Evolutionary conservation across 2,113 vertebrate species (phyloP), one percentile per base, ranked within the genome.

Genomic region (Clarias magur): DNA sequence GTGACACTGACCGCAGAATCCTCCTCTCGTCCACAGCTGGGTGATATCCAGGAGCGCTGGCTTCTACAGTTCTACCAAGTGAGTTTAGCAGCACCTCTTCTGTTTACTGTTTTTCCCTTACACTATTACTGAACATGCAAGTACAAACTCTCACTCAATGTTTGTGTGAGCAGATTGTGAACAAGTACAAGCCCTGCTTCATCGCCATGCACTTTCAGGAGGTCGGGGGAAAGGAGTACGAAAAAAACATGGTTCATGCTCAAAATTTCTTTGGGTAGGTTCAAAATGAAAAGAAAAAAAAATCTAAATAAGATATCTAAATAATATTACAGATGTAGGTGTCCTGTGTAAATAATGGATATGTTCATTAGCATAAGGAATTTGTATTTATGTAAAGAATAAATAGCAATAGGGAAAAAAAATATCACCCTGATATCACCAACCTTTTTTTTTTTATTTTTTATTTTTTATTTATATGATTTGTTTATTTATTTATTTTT

Each of bases 131-230:
- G 19, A 76, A n/a, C 30, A 38, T n/a, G 17, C 27, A 23, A 2
- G 48, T 10, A 75, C 42, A 25, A 54, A 68, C 48, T 48, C 7
- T 7, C 7, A 8, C 67, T 34, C 30, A 48, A 25, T 67, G 84
- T 53, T 87, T 30, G 53, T 90, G 57, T 85, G 21, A 62, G 65
- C 90, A 96, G 96, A 94, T 93, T 0, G 92, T 96, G 80, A 89
- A 91, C 73, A 91, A 53, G 10, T 86, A 93, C 91, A 93, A 93
- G 89, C 94, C 96, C 0, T 90, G 92, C 60, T 96, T 96, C 82
- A 87, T 96, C 3, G 95, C 95, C 60, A 91, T 96, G 88, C 96
- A 96, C 88, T 95, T 95, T 73, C 96, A 96, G 92, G 96, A 96
- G 91, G 95, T 96, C 2, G 96, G 96, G 78, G 96, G 96, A 57